Evolutionary conservation across 2,113 vertebrate genomes (phyloP).

Genomic region (Chlorodrepanis virens): DNA sequence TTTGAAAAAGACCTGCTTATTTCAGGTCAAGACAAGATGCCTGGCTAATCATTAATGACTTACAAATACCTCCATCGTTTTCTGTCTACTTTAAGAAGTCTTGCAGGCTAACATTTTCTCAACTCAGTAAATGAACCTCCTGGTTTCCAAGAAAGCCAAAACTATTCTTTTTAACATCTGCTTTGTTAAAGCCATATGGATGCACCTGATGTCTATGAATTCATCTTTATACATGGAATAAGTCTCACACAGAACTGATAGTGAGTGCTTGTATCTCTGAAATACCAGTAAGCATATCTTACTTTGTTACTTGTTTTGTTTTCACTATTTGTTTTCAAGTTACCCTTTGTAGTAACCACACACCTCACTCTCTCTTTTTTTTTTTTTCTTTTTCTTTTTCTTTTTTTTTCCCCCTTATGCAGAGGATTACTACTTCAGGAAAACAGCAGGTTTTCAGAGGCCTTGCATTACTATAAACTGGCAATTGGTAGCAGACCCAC

Average conservation of each 20-base stretch:
- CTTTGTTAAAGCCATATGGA: background rate
- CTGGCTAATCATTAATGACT: background rate
- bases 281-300: background rate
- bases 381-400: background rate
- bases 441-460: slow-evolving; percentile 94
- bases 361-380: background rate
- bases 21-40: background rate
- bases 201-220: background rate
- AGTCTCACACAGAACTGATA: background rate
- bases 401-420: background rate
- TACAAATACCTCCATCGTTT: background rate
- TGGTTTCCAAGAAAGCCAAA: background rate
- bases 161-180: background rate
- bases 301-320: background rate
- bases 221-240: background rate
- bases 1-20: background rate
- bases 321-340: background rate
- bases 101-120: background rate
- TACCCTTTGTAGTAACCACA: background rate
- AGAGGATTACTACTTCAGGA: slow-evolving; percentile 97
- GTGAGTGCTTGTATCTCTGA: background rate
- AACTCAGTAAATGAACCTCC: background rate
- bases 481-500: slow-evolving; percentile 97
- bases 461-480: slow-evolving; percentile 96
- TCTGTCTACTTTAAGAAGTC: background rate